These are phyloP conservation scores for Allolobophora icterica DNA, from an alignment of 2,888 invertebrate species.

Conservation along the genomic window DNA sequence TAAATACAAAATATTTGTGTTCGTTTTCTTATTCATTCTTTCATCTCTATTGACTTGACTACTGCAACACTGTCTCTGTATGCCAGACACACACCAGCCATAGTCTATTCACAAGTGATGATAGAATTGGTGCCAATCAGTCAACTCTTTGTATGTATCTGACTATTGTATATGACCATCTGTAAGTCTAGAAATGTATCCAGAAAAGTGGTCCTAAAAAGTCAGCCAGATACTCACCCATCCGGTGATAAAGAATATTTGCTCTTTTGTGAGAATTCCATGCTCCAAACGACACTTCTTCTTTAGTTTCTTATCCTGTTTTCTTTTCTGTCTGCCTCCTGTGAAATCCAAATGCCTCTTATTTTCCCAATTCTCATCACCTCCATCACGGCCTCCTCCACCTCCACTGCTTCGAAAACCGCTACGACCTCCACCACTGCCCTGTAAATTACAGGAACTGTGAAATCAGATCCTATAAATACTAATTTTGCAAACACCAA, in stretches of 20 bases:
- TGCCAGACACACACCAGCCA: neutral
- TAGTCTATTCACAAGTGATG: neutral
- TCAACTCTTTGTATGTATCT: neutral
- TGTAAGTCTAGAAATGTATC: neutral
- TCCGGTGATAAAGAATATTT: neutral
- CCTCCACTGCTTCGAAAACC: slow-evolving; percentile 4
- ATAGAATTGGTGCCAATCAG: neutral
- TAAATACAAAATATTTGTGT: neutral
- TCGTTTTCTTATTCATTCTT: neutral
- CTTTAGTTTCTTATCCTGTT: slow-evolving; percentile 20
- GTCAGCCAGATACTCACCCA: neutral
- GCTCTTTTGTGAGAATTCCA: slow-evolving; percentile 19
- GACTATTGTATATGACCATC: neutral
- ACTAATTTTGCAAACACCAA: neutral
- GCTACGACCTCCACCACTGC: neutral
- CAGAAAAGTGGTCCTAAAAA: neutral
- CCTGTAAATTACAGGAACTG: neutral
- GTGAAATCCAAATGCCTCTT: neutral
- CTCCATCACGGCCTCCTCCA: neutral
- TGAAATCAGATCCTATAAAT: neutral
- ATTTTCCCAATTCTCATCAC: neutral
- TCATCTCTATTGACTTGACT: neutral
- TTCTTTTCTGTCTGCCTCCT: neutral
- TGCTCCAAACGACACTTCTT: slow-evolving; percentile 26
- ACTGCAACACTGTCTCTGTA: neutral